Base-by-base conservation (phyloP, 2,888 invertebrate genomes). In the Stramonita haemastoma region DNA sequence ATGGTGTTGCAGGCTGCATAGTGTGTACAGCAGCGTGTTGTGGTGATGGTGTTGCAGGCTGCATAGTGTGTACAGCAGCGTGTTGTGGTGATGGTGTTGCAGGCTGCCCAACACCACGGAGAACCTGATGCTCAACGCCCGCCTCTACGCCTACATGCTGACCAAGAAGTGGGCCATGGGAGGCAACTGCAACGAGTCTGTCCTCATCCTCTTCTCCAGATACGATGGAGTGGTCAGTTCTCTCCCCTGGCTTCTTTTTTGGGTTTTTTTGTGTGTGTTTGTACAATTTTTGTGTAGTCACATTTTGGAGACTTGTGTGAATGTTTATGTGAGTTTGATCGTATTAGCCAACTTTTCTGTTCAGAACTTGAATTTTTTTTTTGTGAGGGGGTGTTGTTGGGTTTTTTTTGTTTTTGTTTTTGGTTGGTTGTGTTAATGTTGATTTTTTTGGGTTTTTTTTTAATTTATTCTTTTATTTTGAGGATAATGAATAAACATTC, bases 201-300 rank as follows among this genome's bases (percentile, higher is more conserved):
- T 92, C 4, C 85, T 93, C 17, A 91, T 93, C 22, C 87, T 93
- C 32, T 92, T 87, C 88, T 90, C 92, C 57, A 91, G 87, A 87
- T 89, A 91, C 70, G 92, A 93, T 81, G 91, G 91, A n/a, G 90
- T 93, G 60, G 93, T 93, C 88, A 88, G 93, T 91, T 46, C 26
- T 34, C 56, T 56, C 8, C 46, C 34, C 26, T 6, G 0, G 0
- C 11, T 85, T 46, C n/a, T 19, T 83, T 83, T 73, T n/a, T 46
- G 2, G 4, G 2, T 46, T 46, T 46, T 46, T 46, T 46, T 46
- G 2, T 46, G n/a, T 19, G 17, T 19, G n/a, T n/a, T n/a, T 2
- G 46, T 8, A 46, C 46, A 46, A 46, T 5, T 46, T 46, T 46
- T 46, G n/a, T 46, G 46, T 46, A 8, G 46, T 46, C 46, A 46